Base-by-base conservation (phyloP, 2,888 invertebrate genomes). In the Drosophila mulleri region DNA sequence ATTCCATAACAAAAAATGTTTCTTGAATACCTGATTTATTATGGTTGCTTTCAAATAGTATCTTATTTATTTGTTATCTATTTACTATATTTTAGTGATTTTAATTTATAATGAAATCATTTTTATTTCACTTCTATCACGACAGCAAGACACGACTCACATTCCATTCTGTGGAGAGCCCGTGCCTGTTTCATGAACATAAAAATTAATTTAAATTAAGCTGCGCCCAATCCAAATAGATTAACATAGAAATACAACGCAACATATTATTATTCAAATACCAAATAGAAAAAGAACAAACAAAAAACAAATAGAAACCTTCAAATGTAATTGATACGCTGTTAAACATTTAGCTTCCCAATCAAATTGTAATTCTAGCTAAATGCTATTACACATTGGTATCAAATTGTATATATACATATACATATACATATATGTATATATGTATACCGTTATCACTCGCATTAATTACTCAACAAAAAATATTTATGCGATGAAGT, bases 271-370 rank as follows among this genome's bases (percentile, higher is more conserved):
- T 60, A 61, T 53, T 67, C 66, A 52, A 69, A 64, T 52, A 48
- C 18, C 14, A 45, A 54, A 41, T 8, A 20, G 29, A 23, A 8
- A 35, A 50, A 45, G 20, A 35, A 45, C 11, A 42, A 42, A 35
- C 42, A n/a, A 32, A 29, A 29, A 29, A 42, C 56, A 56, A 39
- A 39, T 14, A 29, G 20, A 44, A 69, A 69, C 68, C 83, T 85
- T 82, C 68, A 64, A 64, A 61, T 57, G 56, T 73, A 72, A 85
- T 78, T 85, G 66, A 75, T 77, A 69, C 66, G 73, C 50, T 62
- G 59, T 37, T 75, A 54, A 75, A 63, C 62, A 76, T 77, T 72
- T 9, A 53, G 64, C 60, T 29, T 42, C 56, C 67, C 65, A 70
- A 71, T 56, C 57, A 58, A 71, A 65, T 50, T 68, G 76, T 59